Base-by-base conservation (phyloP, 2,113 vertebrate species). In the Seriola rivoliana region DNA sequence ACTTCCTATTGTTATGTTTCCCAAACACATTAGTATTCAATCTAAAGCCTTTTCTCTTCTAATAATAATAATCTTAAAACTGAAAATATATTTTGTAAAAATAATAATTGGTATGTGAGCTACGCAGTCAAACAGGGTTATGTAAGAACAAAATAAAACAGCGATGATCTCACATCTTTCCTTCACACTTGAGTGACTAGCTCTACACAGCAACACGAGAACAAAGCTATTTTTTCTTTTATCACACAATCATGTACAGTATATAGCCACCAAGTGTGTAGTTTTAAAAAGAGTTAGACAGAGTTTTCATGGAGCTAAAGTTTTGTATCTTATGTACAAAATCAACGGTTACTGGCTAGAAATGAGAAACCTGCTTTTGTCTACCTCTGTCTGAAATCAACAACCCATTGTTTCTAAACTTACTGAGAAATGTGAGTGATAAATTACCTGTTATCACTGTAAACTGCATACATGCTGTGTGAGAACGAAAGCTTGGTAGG, bases 311-410 rank as follows among this genome's bases (percentile, higher is more conserved):
- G 2, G 14, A 25, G 4, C 1, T 72, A 25, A 67, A 2, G 5
- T 40, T 60, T n/a, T 3, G n/a, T 57, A 48, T 16, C 54, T 46
- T 40, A 38, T 5, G 0, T 4, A 42, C 13, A 13, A 73, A 60
- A 68, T 65, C 8, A 0, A 8, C 42, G 44, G 32, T 75, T 29
- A 7, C 8, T 0, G 2, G 21, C 19, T 52, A 40, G 46, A 84
- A 62, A 36, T 44, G 11, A 62, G 8, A 63, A 55, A 48, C 8
- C 32, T 52, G 4, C 48, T 50, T 67, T 42, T 42, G 57, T 64
- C 58, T 64, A 78, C 68, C 78, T 77, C 67, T 70, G 10, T 55
- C 23, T 38, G 34, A 57, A 50, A 54, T 77, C 13, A 75, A 71
- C 9, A 4, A 34, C 13, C 21, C 2, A 23, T 7, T 36, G 17